Evolutionary conservation across 1,140 invertebrate species (phyloP).

Genomic region (Asobara japonica): DNA sequence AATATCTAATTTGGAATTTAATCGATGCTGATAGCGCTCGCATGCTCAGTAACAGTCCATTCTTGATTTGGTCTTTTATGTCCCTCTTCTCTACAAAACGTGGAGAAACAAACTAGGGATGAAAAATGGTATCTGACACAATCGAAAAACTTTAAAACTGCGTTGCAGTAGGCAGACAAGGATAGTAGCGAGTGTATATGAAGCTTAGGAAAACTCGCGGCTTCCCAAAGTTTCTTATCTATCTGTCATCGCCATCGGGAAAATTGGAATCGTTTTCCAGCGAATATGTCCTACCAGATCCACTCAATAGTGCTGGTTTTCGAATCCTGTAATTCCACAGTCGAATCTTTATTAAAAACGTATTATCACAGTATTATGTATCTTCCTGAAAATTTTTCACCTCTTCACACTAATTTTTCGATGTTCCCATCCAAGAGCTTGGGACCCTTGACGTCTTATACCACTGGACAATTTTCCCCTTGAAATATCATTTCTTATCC

Average conservation of each 20-base stretch:
- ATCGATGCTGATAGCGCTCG: not conserved
- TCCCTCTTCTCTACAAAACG: not conserved
- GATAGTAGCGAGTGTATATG: not conserved
- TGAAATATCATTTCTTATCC: not conserved
- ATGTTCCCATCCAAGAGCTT: not conserved
- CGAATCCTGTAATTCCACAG: not conserved
- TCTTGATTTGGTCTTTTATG: not conserved
- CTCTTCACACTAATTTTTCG: not conserved
- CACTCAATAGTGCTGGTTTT: conserved; percentile 21
- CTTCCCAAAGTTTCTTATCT: conserved; percentile 52
- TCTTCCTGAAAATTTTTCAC: not conserved
- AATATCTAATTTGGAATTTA: not conserved
- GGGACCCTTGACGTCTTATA: not conserved
- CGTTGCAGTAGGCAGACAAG: conserved; percentile 9
- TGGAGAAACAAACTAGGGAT: not conserved
- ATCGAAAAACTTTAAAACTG: conserved; percentile 9
- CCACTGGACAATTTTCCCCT: not conserved
- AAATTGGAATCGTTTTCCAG: conserved; percentile 45
- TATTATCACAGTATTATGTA: not conserved
- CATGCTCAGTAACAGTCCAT: not conserved
- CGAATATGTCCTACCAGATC: conserved; percentile 38
- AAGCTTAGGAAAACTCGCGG: conserved; percentile 26
- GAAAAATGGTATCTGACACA: conserved; percentile 6
- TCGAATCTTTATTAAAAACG: not conserved
- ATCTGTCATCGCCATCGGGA: conserved; percentile 53